Base-by-base conservation (phyloP, 2,797 vertebrate genomes). In the Decapterus maruadsi region DNA sequence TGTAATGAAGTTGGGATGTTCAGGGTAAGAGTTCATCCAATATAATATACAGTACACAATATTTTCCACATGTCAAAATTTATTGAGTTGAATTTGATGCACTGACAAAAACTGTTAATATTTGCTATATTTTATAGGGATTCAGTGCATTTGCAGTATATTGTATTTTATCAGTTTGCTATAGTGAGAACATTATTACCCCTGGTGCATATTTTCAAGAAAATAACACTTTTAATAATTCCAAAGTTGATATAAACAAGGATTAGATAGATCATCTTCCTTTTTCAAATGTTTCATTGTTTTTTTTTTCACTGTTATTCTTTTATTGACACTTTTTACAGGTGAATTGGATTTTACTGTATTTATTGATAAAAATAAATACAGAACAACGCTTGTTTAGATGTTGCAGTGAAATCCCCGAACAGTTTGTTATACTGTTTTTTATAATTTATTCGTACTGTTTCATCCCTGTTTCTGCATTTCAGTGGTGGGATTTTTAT, bases 11-110 rank as follows among this genome's bases (percentile, higher is more conserved):
- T 57, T 64, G 61, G 55, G 63, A 81, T 85, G 54, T 78, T 82
- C 70, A 53, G 57, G 36, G 26, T 59, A 72, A 67, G 55, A 80
- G 57, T 83, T 78, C 51, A 75, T 80, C 76, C 62, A 80, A 19
- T 74, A 54, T 51, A 78, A 81, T 74, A 66, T 75, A 80, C 67
- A 81, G 82, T 50, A 71, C 55, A 81, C 79, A 81, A 63, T 87
- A 73, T 90, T 81, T 87, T 82, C 38, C 45, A 48, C 48, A 60
- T 77, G 75, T 85, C 83, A 83, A 40, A 72, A 78, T 83, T 34
- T 79, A 90, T 86, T 70, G 77, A 84, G 72, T 66, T 86, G 50
- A 79, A 75, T 78, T 65, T 70, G 63, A 87, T 79, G 62, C 75
- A 71, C 48, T 51, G 68, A 75, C 78, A 86, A 48, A 78, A 48